Percentiles rank a stretch among this genome's conserved stretches.
These are phyloP conservation scores for Myxocyprinus asiaticus DNA, from an alignment of 2,113 vertebrate genomes.

Conservation along the genomic window DNA sequence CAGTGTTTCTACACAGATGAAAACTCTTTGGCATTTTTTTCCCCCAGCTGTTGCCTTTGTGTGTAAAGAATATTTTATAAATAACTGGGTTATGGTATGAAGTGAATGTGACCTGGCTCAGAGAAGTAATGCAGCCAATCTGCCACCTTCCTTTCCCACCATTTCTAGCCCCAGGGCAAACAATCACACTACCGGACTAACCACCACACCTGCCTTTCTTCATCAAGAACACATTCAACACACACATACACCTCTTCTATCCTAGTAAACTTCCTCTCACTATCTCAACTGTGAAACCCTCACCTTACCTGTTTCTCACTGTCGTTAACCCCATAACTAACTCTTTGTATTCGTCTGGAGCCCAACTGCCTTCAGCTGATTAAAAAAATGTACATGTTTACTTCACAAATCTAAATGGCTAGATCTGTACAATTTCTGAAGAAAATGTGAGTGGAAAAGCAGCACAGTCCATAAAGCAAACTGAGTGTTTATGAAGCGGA, in stretches of 20 bases:
- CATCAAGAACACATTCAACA: not conserved
- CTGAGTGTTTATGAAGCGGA: not conserved
- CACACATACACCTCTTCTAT: not conserved
- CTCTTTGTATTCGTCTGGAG: too few species aligned
- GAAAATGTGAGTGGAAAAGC: too few species aligned
- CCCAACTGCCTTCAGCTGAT: too few species aligned
- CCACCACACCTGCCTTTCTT: constrained; percentile 24
- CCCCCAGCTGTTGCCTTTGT: too few species aligned
- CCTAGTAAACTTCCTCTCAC: not conserved
- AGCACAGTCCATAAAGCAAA: not conserved
- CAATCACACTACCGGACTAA: constrained; percentile 6
- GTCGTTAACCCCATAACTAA: too few species aligned
- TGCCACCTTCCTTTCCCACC: not conserved
- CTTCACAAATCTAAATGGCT: too few species aligned
- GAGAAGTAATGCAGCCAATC: too few species aligned
- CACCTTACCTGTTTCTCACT: not conserved
- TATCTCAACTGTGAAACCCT: too few species aligned
- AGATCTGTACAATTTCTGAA: too few species aligned
- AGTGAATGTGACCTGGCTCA: not conserved
- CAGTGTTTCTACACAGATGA: too few species aligned
- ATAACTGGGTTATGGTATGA: not conserved
- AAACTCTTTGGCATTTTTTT: too few species aligned
- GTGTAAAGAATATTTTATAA: not conserved
- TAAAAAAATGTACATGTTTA: too few species aligned
- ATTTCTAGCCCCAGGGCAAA: not conserved